Conservation (phyloP, 2,797 vertebrate genomes). For the Lycodopsis pacificus region DNA sequence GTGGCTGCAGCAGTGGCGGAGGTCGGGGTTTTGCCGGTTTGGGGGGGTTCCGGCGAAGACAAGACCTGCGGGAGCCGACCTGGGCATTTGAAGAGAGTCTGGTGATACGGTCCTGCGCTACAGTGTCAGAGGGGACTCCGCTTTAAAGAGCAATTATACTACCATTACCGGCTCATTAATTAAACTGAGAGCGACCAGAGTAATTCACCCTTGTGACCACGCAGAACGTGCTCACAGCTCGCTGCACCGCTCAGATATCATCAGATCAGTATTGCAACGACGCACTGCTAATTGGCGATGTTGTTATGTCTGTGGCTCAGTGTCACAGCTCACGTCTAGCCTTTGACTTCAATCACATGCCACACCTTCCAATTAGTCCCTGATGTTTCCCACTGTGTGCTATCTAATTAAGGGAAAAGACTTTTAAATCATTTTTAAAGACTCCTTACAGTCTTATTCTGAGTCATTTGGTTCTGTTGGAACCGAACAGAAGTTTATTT, state of each 20-base stretch:
- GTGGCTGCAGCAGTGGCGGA: constrained; percentile 36
- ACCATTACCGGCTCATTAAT: constrained; percentile 75
- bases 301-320: constrained; percentile 55
- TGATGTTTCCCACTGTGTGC: constrained; percentile 26
- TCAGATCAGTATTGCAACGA: constrained; percentile 61
- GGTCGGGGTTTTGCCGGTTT: constrained; percentile 35
- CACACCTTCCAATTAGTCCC: constrained; percentile 46
- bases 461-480: constrained; percentile 7
- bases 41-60: constrained; percentile 22
- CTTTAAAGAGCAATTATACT: constrained; percentile 73
- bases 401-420: constrained; percentile 25
- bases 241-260: constrained; percentile 63
- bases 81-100: constrained; percentile 45
- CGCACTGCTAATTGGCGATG: constrained; percentile 66
- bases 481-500: neutral
- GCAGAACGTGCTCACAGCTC: constrained; percentile 62
- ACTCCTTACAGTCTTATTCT: neutral
- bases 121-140: constrained; percentile 61
- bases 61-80: constrained; percentile 48
- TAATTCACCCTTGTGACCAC: constrained; percentile 74
- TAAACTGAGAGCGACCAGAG: constrained; percentile 67
- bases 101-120: constrained; percentile 42
- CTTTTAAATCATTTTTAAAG: constrained; percentile 9
- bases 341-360: constrained; percentile 66
- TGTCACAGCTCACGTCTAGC: constrained; percentile 54